These are phyloP conservation scores for Cydia amplana DNA, from an alignment of 1,140 invertebrate genomes.

Conservation along the genomic window DNA sequence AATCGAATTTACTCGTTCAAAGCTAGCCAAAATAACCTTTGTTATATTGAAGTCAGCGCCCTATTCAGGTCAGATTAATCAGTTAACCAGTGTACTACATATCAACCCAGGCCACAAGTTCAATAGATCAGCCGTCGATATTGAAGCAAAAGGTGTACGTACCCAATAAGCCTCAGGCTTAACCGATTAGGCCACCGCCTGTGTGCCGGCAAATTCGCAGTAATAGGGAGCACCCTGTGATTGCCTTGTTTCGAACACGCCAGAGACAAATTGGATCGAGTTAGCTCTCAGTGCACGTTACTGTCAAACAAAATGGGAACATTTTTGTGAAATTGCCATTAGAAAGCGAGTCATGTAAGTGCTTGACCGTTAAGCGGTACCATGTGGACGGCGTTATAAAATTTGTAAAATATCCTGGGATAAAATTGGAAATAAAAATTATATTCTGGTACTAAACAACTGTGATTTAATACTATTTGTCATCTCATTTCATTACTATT, in stretches of 20 bases:
- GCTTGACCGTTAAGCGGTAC: background rate
- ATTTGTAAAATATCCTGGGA: background rate
- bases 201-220: conserved; percentile 32
- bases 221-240: conserved; percentile 32
- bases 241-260: conserved; percentile 31
- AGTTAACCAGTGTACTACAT: conserved; percentile 16
- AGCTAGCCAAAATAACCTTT: background rate
- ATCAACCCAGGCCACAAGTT: conserved; percentile 21
- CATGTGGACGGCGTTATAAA: background rate
- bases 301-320: conserved; percentile 28
- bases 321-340: conserved; percentile 28
- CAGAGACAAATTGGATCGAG: conserved; percentile 31
- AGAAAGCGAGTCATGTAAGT: conserved; percentile 3
- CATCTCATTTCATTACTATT: no score
- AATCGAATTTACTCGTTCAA: background rate
- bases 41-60: background rate
- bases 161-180: conserved; percentile 28
- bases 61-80: conserved; percentile 17
- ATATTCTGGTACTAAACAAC: no score
- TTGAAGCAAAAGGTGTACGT: conserved; percentile 31
- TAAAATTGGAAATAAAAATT: no score
- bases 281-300: conserved; percentile 29
- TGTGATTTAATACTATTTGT: no score
- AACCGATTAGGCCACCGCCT: conserved; percentile 28
- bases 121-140: conserved; percentile 32